Evolutionary conservation across 2,888 invertebrate species (phyloP).

Genomic region (Teinopalpus imperialis): DNA sequence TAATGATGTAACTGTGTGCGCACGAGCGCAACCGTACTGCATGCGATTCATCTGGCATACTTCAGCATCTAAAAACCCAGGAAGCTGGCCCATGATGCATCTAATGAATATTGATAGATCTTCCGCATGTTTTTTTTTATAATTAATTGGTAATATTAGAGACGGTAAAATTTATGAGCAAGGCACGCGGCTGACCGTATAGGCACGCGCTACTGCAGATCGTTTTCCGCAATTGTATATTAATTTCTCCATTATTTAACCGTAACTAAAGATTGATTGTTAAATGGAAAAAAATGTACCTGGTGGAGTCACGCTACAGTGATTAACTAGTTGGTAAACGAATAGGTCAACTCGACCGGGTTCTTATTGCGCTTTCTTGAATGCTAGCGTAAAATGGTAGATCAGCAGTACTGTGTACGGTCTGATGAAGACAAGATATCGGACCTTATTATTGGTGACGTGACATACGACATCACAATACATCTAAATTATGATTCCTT

Average conservation of each 20-base stretch:
- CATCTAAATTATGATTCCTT: too few species aligned
- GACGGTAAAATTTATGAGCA: slow-evolving; percentile 26
- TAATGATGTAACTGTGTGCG: slow-evolving; percentile 61
- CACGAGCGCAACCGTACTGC: slow-evolving; percentile 58
- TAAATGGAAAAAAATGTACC: slow-evolving; percentile 34
- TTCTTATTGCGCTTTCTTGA: too few species aligned
- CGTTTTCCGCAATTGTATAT: slow-evolving; percentile 40
- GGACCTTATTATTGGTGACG: too few species aligned
- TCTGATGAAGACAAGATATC: too few species aligned
- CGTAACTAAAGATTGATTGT: slow-evolving; percentile 16
- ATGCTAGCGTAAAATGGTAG: too few species aligned
- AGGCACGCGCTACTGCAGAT: slow-evolving; percentile 45
- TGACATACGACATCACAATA: too few species aligned
- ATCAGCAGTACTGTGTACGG: too few species aligned
- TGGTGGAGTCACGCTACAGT: too few species aligned
- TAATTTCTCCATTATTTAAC: slow-evolving; percentile 29
- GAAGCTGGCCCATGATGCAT: slow-evolving; percentile 61
- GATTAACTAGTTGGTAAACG: too few species aligned
- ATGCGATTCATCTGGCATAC: slow-evolving; percentile 47
- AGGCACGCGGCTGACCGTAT: slow-evolving; percentile 43
- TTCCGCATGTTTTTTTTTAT: slow-evolving; percentile 60
- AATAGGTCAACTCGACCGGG: too few species aligned
- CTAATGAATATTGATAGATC: slow-evolving; percentile 68
- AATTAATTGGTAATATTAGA: slow-evolving; percentile 45
- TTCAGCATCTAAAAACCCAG: slow-evolving; percentile 64